Base-by-base conservation (phyloP, 2,113 vertebrate genomes). In the Hassar affinis region DNA sequence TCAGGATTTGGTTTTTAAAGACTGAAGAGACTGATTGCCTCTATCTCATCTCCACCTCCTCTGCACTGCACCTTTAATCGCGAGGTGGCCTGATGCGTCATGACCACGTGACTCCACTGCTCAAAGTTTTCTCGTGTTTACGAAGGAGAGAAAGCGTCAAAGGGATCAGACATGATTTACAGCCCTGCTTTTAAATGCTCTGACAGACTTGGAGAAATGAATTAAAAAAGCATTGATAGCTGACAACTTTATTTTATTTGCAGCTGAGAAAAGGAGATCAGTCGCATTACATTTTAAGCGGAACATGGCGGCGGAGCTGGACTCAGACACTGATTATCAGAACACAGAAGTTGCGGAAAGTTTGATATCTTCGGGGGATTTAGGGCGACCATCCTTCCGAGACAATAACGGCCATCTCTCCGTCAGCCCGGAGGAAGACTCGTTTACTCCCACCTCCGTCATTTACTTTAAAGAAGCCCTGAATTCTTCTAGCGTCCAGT, bases 381-480 rank as follows among this genome's bases (percentile, higher is more conserved):
- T 79, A 22, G 85, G 49, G 6, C 84, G 77, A 35, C 85, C 66
- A 0, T 80, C 69, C 11, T 85, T 88, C 15, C 84, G 89, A 0
- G 91, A 93, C 17, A 90, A 90, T 80, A 94, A 93, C 64, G 93
- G 93, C 51, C 92, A 91, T 68, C 61, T 54, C 0, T 88, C 89
- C 62, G 76, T 47, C 61, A 94, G 91, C 25, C 92, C 93, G 9
- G 94, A 94, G 0, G 94, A 95, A 51, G 62, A 95, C 66, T 90
- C 92, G 33, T 89, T 95, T 0, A 93, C 93, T 2, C 94, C 94
- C 0, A 94, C 93, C 4, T 95, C 94, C 0, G 94, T 95, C 56
- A 95, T 95, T 25, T 95, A 92, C 86, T 95, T 95, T 82, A 94
- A 93, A 87, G 94, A 95, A 88, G 94, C 93, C 20, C 68, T 94